Conservation (phyloP, 37 sponge, comb jelly and placozoan species). For the Halisarca cf. caerulea region DNA sequence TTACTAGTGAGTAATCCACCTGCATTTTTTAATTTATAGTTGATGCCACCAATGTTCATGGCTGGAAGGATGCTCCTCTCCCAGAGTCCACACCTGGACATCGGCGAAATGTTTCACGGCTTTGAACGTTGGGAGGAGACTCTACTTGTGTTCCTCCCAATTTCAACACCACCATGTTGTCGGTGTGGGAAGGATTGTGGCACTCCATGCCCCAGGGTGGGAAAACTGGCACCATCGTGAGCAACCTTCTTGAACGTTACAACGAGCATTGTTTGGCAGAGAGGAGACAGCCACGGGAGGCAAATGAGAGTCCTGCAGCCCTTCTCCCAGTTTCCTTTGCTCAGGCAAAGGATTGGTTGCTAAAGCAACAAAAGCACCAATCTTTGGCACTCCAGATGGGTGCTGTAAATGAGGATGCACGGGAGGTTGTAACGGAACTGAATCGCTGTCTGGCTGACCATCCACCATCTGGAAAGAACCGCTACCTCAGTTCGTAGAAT, state of each 20-base stretch:
- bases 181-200: conserved; percentile 56
- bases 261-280: conserved; percentile 32
- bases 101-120: conserved; percentile 37
- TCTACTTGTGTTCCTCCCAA: conserved; percentile 41
- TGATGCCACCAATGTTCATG: conserved; percentile 17
- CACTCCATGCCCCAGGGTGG: conserved; percentile 52
- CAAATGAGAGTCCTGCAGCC: background rate
- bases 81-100: conserved; percentile 42
- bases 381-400: conserved; percentile 31
- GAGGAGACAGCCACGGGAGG: conserved; percentile 27
- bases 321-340: conserved; percentile 58
- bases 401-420: conserved; percentile 32
- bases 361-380: conserved; percentile 42
- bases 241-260: conserved; percentile 34
- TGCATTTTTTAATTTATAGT: background rate
- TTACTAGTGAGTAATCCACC: conserved; percentile 1
- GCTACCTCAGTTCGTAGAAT: no score
- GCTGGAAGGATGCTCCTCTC: conserved; percentile 38
- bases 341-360: conserved; percentile 58
- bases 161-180: conserved; percentile 36
- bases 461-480: no score
- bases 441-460: conserved; percentile 41
- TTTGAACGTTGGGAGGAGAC: conserved; percentile 48
- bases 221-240: conserved; percentile 34
- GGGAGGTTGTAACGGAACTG: conserved; percentile 39